A percentile compares a stretch with the other conserved stretches of the same genome.
These are phyloP conservation scores for Atherinosoma microstoma DNA, from an alignment of 2,797 vertebrate species.

Conservation along the genomic window DNA sequence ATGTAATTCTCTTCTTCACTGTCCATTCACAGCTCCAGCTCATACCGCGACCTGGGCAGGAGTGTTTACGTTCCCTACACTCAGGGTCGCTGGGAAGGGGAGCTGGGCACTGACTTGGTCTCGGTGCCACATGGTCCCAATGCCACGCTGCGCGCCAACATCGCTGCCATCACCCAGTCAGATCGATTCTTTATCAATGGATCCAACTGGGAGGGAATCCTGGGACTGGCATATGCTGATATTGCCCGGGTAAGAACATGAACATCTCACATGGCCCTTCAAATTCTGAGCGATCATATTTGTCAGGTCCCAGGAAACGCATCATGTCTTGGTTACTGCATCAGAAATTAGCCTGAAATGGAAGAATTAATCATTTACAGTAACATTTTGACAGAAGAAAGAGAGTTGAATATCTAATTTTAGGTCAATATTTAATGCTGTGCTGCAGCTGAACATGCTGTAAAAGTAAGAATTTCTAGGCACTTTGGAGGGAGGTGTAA, in stretches of 20 bases:
- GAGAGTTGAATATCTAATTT: not conserved
- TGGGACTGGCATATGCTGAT: constrained; percentile 95
- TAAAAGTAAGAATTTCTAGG: not conserved
- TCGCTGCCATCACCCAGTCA: constrained; percentile 95
- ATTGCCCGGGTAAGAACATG: constrained; percentile 91
- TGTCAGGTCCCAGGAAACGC: not conserved
- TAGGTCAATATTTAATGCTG: not conserved
- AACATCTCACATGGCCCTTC: not conserved
- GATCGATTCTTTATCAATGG: constrained; percentile 99
- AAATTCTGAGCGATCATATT: not conserved
- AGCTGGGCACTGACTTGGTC: constrained; percentile 95
- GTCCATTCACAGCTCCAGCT: constrained; percentile 83
- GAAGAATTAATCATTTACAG: not conserved
- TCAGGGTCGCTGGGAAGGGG: constrained; percentile 98
- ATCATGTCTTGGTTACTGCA: too few species aligned
- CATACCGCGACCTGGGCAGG: constrained; percentile 91
- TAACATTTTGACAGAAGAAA: not conserved
- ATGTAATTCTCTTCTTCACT: not conserved
- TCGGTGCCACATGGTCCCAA: constrained; percentile 95
- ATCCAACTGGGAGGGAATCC: constrained; percentile 99
- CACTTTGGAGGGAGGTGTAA: not conserved
- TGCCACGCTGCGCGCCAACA: constrained; percentile 93
- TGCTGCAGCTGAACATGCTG: not conserved
- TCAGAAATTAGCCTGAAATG: not conserved
- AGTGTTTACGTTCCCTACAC: constrained; percentile 98